Percentiles rank a stretch among this genome's conserved stretches.
Conservation (phyloP, 2,113 vertebrate genomes). For the Cavia porcellus region DNA sequence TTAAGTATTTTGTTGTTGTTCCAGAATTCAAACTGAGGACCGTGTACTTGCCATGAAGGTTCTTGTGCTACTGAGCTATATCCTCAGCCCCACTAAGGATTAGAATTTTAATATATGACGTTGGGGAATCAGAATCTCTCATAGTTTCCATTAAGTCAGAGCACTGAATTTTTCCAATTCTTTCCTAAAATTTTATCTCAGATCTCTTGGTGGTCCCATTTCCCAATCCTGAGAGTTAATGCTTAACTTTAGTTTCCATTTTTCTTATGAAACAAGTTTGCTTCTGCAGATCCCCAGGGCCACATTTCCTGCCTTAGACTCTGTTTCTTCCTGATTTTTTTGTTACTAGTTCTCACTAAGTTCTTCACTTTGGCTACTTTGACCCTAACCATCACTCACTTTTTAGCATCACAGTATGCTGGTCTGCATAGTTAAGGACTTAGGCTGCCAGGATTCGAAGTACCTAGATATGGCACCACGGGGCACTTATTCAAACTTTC, state of each 20-base stretch:
- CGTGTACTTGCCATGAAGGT: too few relatives aligned
- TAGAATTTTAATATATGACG: background rate
- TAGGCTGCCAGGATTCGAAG: background rate
- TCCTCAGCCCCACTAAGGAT: too few relatives aligned
- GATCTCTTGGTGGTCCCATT: background rate
- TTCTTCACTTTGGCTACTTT: background rate
- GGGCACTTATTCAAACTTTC: background rate
- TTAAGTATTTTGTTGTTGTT: too few relatives aligned
- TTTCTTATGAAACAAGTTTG: background rate
- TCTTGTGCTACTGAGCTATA: too few relatives aligned
- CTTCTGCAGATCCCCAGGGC: background rate
- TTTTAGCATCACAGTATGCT: background rate
- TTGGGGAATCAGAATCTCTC: background rate
- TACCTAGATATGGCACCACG: background rate
- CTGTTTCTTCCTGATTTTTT: background rate
- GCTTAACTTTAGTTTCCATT: background rate
- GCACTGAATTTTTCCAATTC: background rate
- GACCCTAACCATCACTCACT: accelerated
- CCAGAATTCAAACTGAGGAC: too few relatives aligned
- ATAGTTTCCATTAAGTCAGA: background rate
- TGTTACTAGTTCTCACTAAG: background rate
- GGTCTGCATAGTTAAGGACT: background rate
- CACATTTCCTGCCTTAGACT: background rate
- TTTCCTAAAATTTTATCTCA: background rate
- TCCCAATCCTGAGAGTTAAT: background rate